These are phyloP conservation scores for Gonocerus acuteangulatus DNA, from an alignment of 2,888 invertebrate species.

Conservation along the genomic window DNA sequence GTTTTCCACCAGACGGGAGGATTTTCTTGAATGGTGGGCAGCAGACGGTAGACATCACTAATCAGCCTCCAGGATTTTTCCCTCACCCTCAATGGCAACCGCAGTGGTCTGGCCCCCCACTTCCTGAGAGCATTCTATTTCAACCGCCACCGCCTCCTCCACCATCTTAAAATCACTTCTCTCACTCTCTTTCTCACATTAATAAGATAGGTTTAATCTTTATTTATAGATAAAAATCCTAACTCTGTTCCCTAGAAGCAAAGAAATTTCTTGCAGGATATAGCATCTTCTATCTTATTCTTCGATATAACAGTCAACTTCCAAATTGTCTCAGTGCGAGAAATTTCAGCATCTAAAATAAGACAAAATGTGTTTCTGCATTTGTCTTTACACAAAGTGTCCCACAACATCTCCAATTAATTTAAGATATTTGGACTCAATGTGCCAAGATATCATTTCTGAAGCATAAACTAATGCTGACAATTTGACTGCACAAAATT, in stretches of 20 bases:
- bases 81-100: constrained; percentile 1
- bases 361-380: no score
- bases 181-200: constrained; percentile 18
- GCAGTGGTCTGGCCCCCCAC: constrained; percentile 27
- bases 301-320: no score
- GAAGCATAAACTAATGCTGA: no score
- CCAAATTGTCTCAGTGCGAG: no score
- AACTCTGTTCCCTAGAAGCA: constrained; percentile 21
- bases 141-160: constrained; percentile 25
- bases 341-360: no score
- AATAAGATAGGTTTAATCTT: constrained; percentile 23
- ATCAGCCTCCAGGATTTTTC: constrained; percentile 7
- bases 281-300: no score
- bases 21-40: neutral
- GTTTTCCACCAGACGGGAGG: neutral
- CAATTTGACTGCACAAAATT: no score
- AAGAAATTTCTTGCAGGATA: no score
- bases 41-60: constrained; percentile 2
- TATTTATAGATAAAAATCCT: neutral
- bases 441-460: no score
- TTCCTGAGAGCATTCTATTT: constrained; percentile 19
- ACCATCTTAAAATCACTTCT: constrained; percentile 21
- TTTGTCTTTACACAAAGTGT: no score
- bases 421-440: no score
- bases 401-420: no score